phyloP scores from a whole-genome alignment of 2,113 vertebrate species.

The Lethenteron camtschaticum region DNA sequence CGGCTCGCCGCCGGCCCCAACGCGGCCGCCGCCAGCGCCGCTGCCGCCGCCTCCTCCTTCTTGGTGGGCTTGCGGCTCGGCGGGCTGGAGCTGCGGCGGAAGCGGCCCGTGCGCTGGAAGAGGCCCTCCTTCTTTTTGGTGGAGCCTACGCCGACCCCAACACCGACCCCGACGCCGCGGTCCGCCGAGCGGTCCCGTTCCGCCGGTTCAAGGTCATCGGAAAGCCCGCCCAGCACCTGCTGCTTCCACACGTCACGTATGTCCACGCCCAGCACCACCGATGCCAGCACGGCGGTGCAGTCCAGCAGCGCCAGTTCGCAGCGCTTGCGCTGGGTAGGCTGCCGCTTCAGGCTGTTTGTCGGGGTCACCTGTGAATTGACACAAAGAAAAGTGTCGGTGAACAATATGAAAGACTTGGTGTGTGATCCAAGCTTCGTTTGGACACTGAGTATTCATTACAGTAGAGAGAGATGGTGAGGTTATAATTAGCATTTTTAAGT shows the following conservation, averaged over 20 bases:
- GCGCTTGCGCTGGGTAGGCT: conserved; percentile 33
- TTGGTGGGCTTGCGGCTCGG: conserved; percentile 56
- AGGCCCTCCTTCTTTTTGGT: conserved; percentile 60
- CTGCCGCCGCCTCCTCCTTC: conserved; percentile 42
- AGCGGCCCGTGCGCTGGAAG: conserved; percentile 50
- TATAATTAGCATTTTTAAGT: no score
- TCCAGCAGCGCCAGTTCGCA: conserved; percentile 60
- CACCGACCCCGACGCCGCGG: conserved; percentile 17
- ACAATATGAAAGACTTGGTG: no score
- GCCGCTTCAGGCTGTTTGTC: conserved; percentile 45
- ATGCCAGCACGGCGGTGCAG: conserved; percentile 63
- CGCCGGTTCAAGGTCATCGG: conserved; percentile 21
- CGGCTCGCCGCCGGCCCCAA: background rate
- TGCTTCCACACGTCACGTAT: conserved; percentile 45
- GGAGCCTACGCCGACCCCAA: no score
- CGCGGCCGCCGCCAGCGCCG: conserved; percentile 26
- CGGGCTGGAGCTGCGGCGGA: conserved; percentile 47
- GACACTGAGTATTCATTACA: no score
- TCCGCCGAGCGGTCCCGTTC: conserved; percentile 30
- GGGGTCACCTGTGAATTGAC: conserved; percentile 29
- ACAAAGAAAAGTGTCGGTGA: no score
- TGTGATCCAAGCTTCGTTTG: no score
- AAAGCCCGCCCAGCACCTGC: conserved; percentile 10
- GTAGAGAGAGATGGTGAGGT: no score
- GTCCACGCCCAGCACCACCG: conserved; percentile 64